Conservation (phyloP, 2,797 vertebrate species). For the Uromys caudimaculatus region DNA sequence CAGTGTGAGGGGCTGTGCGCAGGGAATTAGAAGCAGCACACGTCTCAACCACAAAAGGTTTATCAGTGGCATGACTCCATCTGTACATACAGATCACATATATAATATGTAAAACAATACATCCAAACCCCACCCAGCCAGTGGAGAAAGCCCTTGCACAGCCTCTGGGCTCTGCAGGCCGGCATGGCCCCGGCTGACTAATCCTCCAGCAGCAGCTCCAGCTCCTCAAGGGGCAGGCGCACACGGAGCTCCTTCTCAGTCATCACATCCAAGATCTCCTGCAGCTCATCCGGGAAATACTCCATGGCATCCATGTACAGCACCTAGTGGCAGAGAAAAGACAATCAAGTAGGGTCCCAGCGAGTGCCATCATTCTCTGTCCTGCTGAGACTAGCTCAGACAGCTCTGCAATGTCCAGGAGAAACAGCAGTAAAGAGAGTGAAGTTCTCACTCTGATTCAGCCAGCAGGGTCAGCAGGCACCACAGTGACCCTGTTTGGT, state of each 20-base stretch:
- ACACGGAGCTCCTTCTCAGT: constrained; percentile 92
- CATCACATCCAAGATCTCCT: constrained; percentile 91
- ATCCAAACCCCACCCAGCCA: neutral
- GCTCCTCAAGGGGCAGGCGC: constrained; percentile 90
- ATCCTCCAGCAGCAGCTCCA: constrained; percentile 91
- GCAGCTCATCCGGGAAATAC: constrained; percentile 90
- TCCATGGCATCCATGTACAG: constrained; percentile 91
- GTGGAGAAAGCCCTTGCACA: neutral
- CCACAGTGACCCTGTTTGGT: accelerated
- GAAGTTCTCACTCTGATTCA: too few relatives aligned
- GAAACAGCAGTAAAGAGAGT: too few relatives aligned
- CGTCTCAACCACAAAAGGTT: neutral
- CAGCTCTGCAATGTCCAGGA: neutral
- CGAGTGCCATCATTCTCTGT: accelerated
- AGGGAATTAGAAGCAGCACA: neutral
- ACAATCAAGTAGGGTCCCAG: neutral
- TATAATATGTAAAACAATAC: constrained; percentile 37
- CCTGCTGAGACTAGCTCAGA: neutral
- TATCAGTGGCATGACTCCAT: neutral
- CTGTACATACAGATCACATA: neutral
- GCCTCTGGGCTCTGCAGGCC: neutral
- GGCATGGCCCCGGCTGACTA: constrained; percentile 69
- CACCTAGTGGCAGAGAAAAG: constrained; percentile 79
- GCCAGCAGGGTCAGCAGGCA: neutral
- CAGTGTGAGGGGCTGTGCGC: too few relatives aligned